Percentiles rank a stretch among this genome's conserved stretches.
Conservation (phyloP, 2,888 invertebrate genomes). For the Ramazzottius varieornatus region DNA sequence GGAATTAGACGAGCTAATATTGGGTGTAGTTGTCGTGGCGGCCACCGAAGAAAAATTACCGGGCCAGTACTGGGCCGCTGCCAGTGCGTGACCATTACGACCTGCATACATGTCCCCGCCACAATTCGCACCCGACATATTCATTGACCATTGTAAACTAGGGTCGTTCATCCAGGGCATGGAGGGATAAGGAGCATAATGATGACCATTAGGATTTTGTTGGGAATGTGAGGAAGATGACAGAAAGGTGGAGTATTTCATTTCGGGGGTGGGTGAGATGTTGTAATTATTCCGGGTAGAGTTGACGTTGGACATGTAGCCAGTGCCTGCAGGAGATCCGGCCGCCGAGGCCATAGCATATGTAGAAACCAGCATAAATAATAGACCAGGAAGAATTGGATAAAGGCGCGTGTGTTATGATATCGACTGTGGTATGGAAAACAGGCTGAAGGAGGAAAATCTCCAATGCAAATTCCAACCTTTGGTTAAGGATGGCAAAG, state of each 20-base stretch:
- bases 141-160: not conserved
- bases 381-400: too few relatives aligned
- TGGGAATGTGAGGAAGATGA: not conserved
- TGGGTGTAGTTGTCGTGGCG: too few relatives aligned
- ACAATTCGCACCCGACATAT: not conserved
- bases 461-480: too few relatives aligned
- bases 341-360: conserved; percentile 1
- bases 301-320: too few relatives aligned
- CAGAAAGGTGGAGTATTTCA: not conserved
- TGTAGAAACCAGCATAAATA: not conserved
- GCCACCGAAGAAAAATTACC: too few relatives aligned
- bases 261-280: not conserved
- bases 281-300: not conserved
- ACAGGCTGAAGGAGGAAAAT: too few relatives aligned
- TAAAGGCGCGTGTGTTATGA: not conserved
- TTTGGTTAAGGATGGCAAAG: too few relatives aligned
- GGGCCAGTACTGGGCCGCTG: not conserved
- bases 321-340: too few relatives aligned
- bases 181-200: not conserved
- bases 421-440: too few relatives aligned
- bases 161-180: not conserved
- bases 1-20: not conserved
- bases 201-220: not conserved
- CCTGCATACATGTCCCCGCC: not conserved
- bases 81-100: not conserved